phyloP scores from a whole-genome alignment of 2,888 invertebrate species.

The Perdita meconis region DNA sequence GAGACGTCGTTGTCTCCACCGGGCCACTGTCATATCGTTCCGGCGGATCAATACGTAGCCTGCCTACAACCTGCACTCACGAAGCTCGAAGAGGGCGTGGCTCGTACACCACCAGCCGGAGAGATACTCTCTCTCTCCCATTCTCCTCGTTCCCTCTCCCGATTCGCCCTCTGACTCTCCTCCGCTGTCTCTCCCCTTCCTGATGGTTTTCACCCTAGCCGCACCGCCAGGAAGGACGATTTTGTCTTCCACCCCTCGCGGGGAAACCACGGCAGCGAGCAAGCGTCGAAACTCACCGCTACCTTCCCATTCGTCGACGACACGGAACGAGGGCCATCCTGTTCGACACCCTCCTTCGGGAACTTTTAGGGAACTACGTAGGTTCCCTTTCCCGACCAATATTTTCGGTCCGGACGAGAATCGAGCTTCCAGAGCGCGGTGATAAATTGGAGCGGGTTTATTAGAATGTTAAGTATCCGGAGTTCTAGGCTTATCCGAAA shows the following conservation, averaged over 20 bases:
- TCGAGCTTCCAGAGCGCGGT: neutral
- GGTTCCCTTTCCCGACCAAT: neutral
- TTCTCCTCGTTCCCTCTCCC: slow-evolving; percentile 62
- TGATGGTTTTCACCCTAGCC: slow-evolving; percentile 19
- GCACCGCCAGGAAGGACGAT: slow-evolving; percentile 60
- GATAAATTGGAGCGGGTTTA: neutral
- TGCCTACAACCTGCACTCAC: slow-evolving; percentile 80
- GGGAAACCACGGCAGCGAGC: slow-evolving; percentile 47
- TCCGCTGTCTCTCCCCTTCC: slow-evolving; percentile 28
- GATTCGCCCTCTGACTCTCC: slow-evolving; percentile 40
- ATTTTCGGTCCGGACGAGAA: slow-evolving; percentile 5
- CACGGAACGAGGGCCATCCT: slow-evolving; percentile 11
- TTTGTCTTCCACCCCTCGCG: slow-evolving; percentile 56
- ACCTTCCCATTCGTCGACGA: slow-evolving; percentile 32
- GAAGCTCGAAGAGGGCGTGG: slow-evolving; percentile 83
- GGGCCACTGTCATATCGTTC: slow-evolving; percentile 81
- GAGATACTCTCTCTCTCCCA: slow-evolving; percentile 75
- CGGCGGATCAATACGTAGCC: slow-evolving; percentile 82
- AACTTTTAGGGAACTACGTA: neutral
- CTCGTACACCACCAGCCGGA: slow-evolving; percentile 81
- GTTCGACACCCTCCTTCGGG: slow-evolving; percentile 11
- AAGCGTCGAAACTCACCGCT: slow-evolving; percentile 52
- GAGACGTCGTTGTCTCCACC: slow-evolving; percentile 81
- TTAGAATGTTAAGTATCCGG: neutral
- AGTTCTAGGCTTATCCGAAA: neutral